Evolutionary conservation across 2,113 vertebrate genomes (phyloP).

Genomic region (Crocuta crocuta): DNA sequence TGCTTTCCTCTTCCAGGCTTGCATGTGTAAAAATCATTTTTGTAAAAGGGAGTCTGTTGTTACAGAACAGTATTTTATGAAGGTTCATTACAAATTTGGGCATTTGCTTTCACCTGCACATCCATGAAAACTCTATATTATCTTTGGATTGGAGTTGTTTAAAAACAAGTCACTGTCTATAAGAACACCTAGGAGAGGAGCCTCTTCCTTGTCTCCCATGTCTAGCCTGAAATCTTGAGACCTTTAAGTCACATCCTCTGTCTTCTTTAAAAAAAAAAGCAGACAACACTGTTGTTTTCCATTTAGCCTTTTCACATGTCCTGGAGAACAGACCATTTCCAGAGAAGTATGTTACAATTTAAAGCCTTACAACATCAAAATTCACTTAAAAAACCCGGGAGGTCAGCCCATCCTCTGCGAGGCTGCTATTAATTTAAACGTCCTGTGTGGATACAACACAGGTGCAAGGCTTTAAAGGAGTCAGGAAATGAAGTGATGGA

Average conservation of each 20-base stretch:
- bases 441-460: constrained; percentile 72
- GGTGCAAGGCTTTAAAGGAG: constrained; percentile 78
- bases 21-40: background rate
- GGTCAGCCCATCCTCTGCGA: constrained; percentile 69
- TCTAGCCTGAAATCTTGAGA: background rate
- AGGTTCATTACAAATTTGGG: background rate
- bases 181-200: background rate
- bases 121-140: background rate
- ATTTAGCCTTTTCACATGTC: constrained; percentile 48
- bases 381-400: constrained; percentile 71
- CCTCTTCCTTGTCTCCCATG: background rate
- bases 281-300: constrained; percentile 37
- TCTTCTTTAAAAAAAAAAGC: constrained; percentile 53
- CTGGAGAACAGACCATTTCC: constrained; percentile 51
- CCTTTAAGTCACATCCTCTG: background rate
- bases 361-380: constrained; percentile 73
- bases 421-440: constrained; percentile 78
- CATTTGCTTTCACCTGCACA: background rate
- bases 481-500: constrained; percentile 79
- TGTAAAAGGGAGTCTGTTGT: background rate
- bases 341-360: constrained; percentile 67
- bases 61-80: background rate
- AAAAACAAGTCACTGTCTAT: background rate
- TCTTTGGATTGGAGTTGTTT: background rate
- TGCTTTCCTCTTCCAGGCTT: background rate